Percentiles rank a stretch among this genome's conserved stretches.
Evolutionary conservation across 1,140 invertebrate genomes (phyloP).

Genomic region (Polypedilum pembai): DNA sequence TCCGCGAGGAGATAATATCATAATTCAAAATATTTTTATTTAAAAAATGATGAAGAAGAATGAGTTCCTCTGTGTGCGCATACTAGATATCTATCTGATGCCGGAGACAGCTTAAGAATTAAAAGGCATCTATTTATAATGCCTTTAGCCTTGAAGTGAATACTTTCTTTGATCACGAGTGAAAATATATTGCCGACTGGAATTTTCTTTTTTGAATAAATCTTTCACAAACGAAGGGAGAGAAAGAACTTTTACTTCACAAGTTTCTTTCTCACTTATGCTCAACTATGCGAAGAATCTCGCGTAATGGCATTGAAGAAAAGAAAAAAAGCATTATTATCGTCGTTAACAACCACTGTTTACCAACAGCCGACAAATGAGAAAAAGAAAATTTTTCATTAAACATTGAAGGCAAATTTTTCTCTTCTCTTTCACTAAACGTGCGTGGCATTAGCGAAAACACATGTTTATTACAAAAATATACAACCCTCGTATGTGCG

Average conservation of each 20-base stretch:
- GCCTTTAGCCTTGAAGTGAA: too few relatives aligned
- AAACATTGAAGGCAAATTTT: not conserved
- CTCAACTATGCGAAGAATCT: too few relatives aligned
- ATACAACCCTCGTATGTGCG: not conserved
- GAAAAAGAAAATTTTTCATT: not conserved
- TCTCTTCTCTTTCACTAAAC: not conserved
- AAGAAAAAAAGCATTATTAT: not conserved
- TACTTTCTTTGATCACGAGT: too few relatives aligned
- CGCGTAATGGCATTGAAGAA: not conserved
- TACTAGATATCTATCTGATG: too few relatives aligned
- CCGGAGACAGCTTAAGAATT: too few relatives aligned
- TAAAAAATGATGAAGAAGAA: not conserved
- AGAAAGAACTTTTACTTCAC: too few relatives aligned
- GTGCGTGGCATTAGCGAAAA: conserved; percentile 2
- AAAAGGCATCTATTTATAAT: too few relatives aligned
- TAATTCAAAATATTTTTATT: not conserved
- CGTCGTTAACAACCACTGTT: not conserved
- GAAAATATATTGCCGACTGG: too few relatives aligned
- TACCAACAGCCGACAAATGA: not conserved
- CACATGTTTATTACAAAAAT: conserved; percentile 14
- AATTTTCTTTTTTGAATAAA: too few relatives aligned
- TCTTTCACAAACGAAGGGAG: too few relatives aligned
- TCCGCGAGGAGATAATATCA: conserved; percentile 6
- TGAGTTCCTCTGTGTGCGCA: not conserved
- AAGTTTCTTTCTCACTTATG: too few relatives aligned